A percentile compares a stretch with the other conserved stretches of the same genome.
Conservation (phyloP, 2,888 invertebrate species). For the Salticus scenicus region DNA sequence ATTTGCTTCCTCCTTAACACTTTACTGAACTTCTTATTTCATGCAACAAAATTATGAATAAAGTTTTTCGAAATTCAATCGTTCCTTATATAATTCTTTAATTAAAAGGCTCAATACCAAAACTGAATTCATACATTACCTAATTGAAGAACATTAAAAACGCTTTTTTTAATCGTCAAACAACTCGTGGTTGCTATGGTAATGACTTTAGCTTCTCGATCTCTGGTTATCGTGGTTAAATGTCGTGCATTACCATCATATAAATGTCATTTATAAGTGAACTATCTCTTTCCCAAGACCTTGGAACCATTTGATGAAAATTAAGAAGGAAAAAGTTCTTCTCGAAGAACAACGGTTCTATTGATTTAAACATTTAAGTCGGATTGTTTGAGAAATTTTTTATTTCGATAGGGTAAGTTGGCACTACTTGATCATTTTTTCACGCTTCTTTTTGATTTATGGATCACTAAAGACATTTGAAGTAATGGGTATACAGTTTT, state of each 20-base stretch:
- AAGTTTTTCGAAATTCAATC: background rate
- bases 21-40: too few relatives aligned
- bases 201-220: conserved; percentile 27
- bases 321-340: background rate
- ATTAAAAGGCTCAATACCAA: background rate
- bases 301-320: conserved; percentile 27
- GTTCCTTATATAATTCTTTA: background rate
- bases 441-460: background rate
- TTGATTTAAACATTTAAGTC: background rate
- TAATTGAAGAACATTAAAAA: background rate
- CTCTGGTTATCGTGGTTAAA: conserved; percentile 36
- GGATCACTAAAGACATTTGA: background rate
- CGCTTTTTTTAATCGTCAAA: background rate
- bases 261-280: conserved; percentile 37
- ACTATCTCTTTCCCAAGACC: conserved; percentile 37
- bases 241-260: conserved; percentile 37
- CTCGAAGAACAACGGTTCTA: background rate
- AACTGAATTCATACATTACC: background rate
- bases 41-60: too few relatives aligned
- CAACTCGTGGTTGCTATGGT: conserved; percentile 14
- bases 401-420: background rate
- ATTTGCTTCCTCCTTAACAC: too few relatives aligned
- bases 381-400: background rate
- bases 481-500: background rate
- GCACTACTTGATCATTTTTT: background rate